These are phyloP conservation scores for Ypsolopha scabrella DNA, from an alignment of 2,888 invertebrate species.

Conservation along the genomic window DNA sequence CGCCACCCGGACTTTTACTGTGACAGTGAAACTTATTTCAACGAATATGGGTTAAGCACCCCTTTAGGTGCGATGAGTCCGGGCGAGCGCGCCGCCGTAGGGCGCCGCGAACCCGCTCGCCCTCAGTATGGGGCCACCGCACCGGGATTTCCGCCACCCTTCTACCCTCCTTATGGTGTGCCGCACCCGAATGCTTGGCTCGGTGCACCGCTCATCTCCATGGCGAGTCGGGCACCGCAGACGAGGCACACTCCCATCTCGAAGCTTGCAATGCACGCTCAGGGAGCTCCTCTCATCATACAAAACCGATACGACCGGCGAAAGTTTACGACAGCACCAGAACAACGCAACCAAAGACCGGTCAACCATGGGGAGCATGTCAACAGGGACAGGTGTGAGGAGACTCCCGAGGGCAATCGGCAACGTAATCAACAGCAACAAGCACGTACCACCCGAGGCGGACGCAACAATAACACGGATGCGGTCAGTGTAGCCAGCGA, in stretches of 20 bases:
- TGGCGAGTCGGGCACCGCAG: conserved; percentile 73
- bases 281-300: conserved; percentile 86
- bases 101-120: conserved; percentile 67
- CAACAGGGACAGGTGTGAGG: conserved; percentile 41
- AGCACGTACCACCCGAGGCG: conserved; percentile 46
- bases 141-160: conserved; percentile 64
- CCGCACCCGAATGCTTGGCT: conserved; percentile 78
- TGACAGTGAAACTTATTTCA: conserved; percentile 56
- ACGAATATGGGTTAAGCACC: conserved; percentile 82
- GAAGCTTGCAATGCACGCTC: conserved; percentile 84
- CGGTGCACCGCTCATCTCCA: conserved; percentile 85
- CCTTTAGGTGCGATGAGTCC: conserved; percentile 54
- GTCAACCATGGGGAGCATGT: conserved; percentile 37
- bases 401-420: conserved; percentile 47
- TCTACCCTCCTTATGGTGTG: conserved; percentile 63
- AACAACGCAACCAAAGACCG: conserved; percentile 51
- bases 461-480: conserved; percentile 72
- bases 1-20: conserved; percentile 53
- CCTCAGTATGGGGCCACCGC: conserved; percentile 61
- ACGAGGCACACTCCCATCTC: conserved; percentile 72
- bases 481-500: conserved; percentile 81
- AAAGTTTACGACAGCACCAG: conserved; percentile 52
- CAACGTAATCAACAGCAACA: conserved; percentile 53
- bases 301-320: conserved; percentile 73
- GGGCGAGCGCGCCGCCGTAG: conserved; percentile 66